These are phyloP conservation scores for Austrofundulus limnaeus DNA, from an alignment of 2,113 vertebrate species.

Conservation along the genomic window DNA sequence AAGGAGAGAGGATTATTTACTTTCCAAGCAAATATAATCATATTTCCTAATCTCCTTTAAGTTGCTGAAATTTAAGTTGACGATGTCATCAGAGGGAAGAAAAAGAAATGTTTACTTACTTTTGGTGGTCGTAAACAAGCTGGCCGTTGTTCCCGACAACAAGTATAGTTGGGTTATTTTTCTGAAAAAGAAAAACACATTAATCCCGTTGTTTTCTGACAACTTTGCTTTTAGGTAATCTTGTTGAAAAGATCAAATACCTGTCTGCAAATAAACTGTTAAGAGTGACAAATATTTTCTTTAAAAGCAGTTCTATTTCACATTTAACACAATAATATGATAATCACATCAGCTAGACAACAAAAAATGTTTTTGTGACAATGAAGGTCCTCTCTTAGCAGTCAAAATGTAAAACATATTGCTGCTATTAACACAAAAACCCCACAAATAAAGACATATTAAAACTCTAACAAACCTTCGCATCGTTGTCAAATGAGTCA, in stretches of 20 bases:
- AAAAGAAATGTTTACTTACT: slow-evolving; percentile 85
- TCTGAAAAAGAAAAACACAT: slow-evolving; percentile 75
- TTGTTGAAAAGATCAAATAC: slow-evolving; percentile 26
- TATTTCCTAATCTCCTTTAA: slow-evolving; percentile 78
- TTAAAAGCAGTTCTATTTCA: background rate
- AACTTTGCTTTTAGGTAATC: slow-evolving; percentile 31
- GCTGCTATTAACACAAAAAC: background rate
- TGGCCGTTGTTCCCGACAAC: slow-evolving; percentile 93
- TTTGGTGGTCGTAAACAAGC: slow-evolving; percentile 92
- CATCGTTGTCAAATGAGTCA: slow-evolving; percentile 98
- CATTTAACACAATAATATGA: too few species aligned
- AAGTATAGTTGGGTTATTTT: slow-evolving; percentile 94
- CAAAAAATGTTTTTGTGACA: too few species aligned
- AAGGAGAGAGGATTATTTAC: slow-evolving; percentile 75
- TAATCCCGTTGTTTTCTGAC: slow-evolving; percentile 43
- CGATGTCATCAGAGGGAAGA: slow-evolving; percentile 36
- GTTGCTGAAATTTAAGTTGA: slow-evolving; percentile 57
- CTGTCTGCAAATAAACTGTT: slow-evolving; percentile 9
- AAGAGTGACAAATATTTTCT: background rate
- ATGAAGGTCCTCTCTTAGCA: background rate
- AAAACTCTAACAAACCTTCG: slow-evolving; percentile 82
- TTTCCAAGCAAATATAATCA: slow-evolving; percentile 77
- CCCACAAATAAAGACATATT: background rate
- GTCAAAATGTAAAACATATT: too few species aligned
- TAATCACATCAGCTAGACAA: too few species aligned